A percentile compares a stretch with the other conserved stretches of the same genome.
Conservation (phyloP, 2,113 vertebrate species). For the Pterocles burchelli region DNA sequence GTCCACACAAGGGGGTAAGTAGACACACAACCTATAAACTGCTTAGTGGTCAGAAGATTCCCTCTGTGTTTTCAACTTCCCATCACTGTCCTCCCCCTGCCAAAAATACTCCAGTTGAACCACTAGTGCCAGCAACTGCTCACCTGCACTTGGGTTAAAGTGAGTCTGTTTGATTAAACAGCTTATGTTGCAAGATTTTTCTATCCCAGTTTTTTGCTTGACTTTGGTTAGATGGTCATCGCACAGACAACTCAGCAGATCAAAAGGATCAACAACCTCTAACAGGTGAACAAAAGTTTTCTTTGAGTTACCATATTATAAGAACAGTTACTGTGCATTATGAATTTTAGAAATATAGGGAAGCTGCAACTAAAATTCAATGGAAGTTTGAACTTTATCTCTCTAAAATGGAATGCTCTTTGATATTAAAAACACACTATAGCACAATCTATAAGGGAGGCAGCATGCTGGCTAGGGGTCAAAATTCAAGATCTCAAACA, state of each 20-base stretch:
- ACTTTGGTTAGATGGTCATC: background rate
- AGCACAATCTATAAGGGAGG: background rate
- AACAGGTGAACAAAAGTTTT: background rate
- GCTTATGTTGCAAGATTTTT: rapidly evolving
- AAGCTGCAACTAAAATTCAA: background rate
- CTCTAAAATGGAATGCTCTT: background rate
- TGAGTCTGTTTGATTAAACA: background rate
- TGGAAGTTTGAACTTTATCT: background rate
- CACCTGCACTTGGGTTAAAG: background rate
- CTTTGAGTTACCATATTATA: background rate
- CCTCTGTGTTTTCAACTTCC: background rate
- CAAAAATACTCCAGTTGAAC: background rate
- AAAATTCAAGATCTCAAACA: background rate
- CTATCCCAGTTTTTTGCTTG: background rate
- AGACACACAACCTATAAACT: background rate
- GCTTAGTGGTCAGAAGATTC: background rate
- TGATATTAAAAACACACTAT: background rate
- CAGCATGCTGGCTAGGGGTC: background rate
- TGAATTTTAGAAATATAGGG: background rate
- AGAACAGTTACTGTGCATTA: background rate
- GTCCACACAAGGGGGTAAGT: rapidly evolving
- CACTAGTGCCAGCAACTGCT: background rate
- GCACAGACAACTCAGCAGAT: background rate
- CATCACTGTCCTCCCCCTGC: background rate
- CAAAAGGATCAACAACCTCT: background rate